Base-by-base conservation (phyloP, 1,140 invertebrate genomes). In the Dendrolimus punctatus region DNA sequence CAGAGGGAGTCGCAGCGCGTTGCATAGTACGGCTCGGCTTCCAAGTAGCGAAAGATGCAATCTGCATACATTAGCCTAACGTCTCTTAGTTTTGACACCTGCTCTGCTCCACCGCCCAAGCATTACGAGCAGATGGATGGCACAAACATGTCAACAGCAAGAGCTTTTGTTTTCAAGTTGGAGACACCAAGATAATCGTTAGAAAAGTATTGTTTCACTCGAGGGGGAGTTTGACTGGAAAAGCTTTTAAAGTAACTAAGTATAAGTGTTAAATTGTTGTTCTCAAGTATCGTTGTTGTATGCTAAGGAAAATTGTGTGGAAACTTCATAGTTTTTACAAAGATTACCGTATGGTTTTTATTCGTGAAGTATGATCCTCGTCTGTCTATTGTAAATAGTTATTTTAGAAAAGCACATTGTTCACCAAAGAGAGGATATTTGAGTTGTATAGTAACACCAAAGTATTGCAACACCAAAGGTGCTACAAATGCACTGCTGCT, bases 41-140 rank as follows among this genome's bases (percentile, higher is more conserved):
- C 51, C 59, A 64, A 66, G 66, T 69, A 61, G 64, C 66, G 62
- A 66, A 73, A 73, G 73, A 75, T 81, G 78, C 78, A 81, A 81
- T 84, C 77, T 80, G 76, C 81, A 85, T 85, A 80, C 76, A 85
- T 85, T 85, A 82, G 69, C 73, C 73, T 78, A 80, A 85, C 76
- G 74, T 79, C 70, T 73, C 68, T 72, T 75, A 82, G 79, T 82
- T 84, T 79, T 84, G 78, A 82, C 80, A 84, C 80, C 80, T 84
- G 80, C 80, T 76, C 71, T 64, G 69, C 51, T 48, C 67, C 43
- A 4, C 43, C n/a, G 2, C 2, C 43, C 5, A 6, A 6, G n/a
- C 8, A 10, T 45, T 64, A 64, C 55, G 41, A 42, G 55, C 68
- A 72, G 73, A 81, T 74, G 66, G 72, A 80, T 81, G 75, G 72